Evolutionary conservation across 2,888 invertebrate genomes (phyloP).

Genomic region (Ceratothoa steindachneri): DNA sequence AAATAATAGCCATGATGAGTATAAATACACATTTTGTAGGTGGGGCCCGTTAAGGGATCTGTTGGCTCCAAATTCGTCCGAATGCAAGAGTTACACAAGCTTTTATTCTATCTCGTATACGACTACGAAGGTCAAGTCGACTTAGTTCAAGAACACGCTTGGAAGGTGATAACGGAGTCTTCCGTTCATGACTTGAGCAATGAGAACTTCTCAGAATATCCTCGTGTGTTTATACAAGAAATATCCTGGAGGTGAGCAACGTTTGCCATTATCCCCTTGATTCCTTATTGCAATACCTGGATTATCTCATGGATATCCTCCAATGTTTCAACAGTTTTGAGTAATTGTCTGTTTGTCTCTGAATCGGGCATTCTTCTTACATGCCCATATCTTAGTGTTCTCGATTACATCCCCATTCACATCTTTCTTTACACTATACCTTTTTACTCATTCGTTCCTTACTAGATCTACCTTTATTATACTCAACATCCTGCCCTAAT

Average conservation of each 20-base stretch:
- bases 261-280: not conserved
- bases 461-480: no score
- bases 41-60: slow-evolving; percentile 47
- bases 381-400: no score
- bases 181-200: slow-evolving; percentile 8
- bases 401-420: no score
- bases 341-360: no score
- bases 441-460: no score
- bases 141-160: slow-evolving; percentile 48
- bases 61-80: slow-evolving; percentile 65
- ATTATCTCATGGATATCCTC: no score
- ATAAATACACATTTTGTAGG: slow-evolving; percentile 43
- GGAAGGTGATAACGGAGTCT: slow-evolving; percentile 17
- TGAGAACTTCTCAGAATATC: slow-evolving; percentile 20
- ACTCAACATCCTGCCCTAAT: no score
- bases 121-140: slow-evolving; percentile 56
- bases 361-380: no score
- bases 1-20: no score
- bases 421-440: no score
- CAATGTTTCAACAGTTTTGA: no score
- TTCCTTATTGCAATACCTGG: no score
- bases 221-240: slow-evolving; percentile 34
- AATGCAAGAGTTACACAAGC: slow-evolving; percentile 64
- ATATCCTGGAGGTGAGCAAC: slow-evolving; percentile 23
- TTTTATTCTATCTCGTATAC: slow-evolving; percentile 66